Conservation (phyloP, 2,888 invertebrate species). For the Trimorus sp. region DNA sequence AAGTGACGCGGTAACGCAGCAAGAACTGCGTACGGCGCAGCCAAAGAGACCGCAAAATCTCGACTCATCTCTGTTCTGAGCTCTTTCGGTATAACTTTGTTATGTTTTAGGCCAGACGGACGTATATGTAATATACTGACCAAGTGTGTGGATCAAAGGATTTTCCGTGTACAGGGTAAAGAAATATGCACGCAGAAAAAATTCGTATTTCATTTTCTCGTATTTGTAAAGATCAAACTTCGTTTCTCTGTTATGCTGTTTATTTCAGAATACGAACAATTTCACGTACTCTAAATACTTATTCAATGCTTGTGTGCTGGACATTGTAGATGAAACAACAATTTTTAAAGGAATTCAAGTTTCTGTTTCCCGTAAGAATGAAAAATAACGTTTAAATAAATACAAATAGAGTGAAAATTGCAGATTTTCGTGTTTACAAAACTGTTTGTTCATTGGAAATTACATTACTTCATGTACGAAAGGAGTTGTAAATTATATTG, state of each 20-base stretch:
- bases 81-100: constrained; percentile 77
- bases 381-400: too few species aligned
- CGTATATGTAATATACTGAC: constrained; percentile 71
- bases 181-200: constrained; percentile 64
- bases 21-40: constrained; percentile 73
- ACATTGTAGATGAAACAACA: background rate
- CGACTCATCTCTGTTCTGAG: constrained; percentile 71
- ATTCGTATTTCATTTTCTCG: constrained; percentile 59
- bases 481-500: too few species aligned
- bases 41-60: constrained; percentile 80
- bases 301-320: background rate
- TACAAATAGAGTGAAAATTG: too few species aligned
- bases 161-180: constrained; percentile 63
- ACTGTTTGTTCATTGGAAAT: too few species aligned
- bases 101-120: constrained; percentile 79
- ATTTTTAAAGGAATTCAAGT: background rate
- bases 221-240: constrained; percentile 55
- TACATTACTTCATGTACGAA: too few species aligned
- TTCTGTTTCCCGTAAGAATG: background rate
- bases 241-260: constrained; percentile 26
- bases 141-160: constrained; percentile 79
- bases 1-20: constrained; percentile 68
- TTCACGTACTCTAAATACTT: constrained; percentile 20
- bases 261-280: constrained; percentile 22
- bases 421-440: too few species aligned